Base-by-base conservation (phyloP, 2,113 vertebrate genomes). In the Himantopus leucocephalus region DNA sequence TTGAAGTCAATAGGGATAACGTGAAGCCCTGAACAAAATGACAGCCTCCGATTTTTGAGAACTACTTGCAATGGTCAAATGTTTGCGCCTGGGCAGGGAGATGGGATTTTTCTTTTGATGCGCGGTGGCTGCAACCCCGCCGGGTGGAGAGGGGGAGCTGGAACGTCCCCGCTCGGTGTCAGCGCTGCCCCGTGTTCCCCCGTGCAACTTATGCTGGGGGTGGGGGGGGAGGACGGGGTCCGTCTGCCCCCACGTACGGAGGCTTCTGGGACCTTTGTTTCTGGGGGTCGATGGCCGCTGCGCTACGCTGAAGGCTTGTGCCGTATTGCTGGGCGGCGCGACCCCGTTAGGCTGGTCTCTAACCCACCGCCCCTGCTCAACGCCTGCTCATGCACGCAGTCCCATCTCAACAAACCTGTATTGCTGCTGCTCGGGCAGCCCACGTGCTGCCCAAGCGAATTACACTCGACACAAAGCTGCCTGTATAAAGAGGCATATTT, bases 181-280 rank as follows among this genome's bases (percentile, higher is more conserved):
- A 30, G 79, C 3, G 0, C 52, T 72, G 90, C 58, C 66, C 50
- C 1, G 10, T 1, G 2, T 7, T 43, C 21, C 2, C 1, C 4
- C 0, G 27, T 3, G 64, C 15, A 20, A 1, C 27, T 53, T 0
- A 23, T 22, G 72, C 17, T 20, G 20, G 47, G 48, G 6, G 48
- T 12, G 22, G 48, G 48, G 48, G 6, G 21, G 10, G 43, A 15
- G 21, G 12, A 20, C 3, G 1, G 55, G 37, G 6, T 48, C 12
- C 1, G 1, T 10, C 23, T 15, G 32, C 14, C 48, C 64, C 23
- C 1, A 3, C 0, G 1, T 1, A 19, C 1, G 4, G 35, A 48
- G 50, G 37, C 27, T 23, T 8, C 23, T 6, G 60, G 45, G 81
- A 53, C n/a, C 62, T 15, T 43, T 58, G 32, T 47, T 75, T 35